phyloP scores from a whole-genome alignment of 2,888 invertebrate genomes.

The Suillia variegata region DNA sequence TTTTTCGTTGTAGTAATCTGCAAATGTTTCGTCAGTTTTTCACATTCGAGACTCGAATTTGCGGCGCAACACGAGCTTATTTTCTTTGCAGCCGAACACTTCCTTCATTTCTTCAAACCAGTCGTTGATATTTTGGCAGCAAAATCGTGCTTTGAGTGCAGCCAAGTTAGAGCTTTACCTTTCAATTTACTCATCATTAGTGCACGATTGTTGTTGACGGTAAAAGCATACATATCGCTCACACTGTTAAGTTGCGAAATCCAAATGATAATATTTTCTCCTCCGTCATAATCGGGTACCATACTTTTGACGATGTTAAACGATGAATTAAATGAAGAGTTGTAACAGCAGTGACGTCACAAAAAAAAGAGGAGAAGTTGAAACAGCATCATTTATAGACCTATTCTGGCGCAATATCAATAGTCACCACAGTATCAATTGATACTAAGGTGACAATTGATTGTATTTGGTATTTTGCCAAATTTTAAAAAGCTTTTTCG shows the following conservation, averaged over 20 bases:
- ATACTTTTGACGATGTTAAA: neutral
- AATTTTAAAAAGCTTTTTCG: too few relatives aligned
- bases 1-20: neutral
- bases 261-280: neutral
- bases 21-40: neutral
- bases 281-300: neutral
- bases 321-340: neutral
- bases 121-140: neutral
- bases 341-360: neutral
- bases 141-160: too few relatives aligned
- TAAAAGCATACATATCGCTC: neutral
- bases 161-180: too few relatives aligned
- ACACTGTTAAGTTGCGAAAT: neutral
- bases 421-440: too few relatives aligned
- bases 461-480: too few relatives aligned
- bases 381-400: neutral
- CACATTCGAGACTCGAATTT: neutral
- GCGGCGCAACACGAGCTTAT: neutral
- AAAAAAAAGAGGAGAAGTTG: neutral
- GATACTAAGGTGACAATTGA: too few relatives aligned
- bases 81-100: neutral
- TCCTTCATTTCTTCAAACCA: neutral
- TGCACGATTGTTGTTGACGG: neutral
- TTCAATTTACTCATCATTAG: slow-evolving; percentile 3
- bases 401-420: too few relatives aligned